Evolutionary conservation across 2,113 vertebrate species (phyloP).

Genomic region (Macaca nemestrina): DNA sequence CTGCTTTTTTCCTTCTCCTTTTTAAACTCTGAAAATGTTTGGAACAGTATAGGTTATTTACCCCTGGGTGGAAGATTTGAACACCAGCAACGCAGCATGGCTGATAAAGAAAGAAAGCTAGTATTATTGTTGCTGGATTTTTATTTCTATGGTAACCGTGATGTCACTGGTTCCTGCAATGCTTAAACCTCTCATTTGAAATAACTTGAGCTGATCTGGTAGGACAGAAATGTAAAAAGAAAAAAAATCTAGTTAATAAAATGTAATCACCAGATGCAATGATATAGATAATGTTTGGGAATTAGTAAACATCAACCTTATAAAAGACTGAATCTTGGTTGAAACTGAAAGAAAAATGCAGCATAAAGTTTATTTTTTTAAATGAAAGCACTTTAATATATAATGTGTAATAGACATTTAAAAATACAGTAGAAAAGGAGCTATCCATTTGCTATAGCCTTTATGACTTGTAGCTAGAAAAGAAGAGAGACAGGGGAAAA

Average conservation of each 20-base stretch:
- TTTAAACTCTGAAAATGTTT: conserved; percentile 72
- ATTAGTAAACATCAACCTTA: neutral
- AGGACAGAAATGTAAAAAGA: conserved; percentile 54
- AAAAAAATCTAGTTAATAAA: conserved; percentile 46
- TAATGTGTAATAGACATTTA: conserved; percentile 33
- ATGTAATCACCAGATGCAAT: neutral
- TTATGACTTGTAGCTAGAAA: conserved; percentile 27
- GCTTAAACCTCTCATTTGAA: conserved; percentile 52
- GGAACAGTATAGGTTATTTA: conserved; percentile 71
- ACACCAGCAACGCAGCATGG: conserved; percentile 16
- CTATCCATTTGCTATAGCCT: neutral
- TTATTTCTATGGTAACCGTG: conserved; percentile 71
- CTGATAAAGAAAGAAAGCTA: conserved; percentile 50
- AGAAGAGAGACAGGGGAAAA: neutral
- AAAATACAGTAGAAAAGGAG: neutral
- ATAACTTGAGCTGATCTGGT: conserved; percentile 43
- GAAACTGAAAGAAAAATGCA: conserved; percentile 13
- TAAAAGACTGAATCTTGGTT: neutral
- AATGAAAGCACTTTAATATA: neutral
- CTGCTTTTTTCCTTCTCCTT: neutral
- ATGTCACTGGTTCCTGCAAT: conserved; percentile 15
- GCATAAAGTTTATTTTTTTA: conserved; percentile 2
- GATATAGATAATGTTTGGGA: neutral
- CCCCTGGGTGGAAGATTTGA: conserved; percentile 25
- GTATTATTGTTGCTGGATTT: conserved; percentile 59